These are phyloP conservation scores for Odobenus rosmarus DNA, from an alignment of 2,113 vertebrate genomes.

Conservation along the genomic window DNA sequence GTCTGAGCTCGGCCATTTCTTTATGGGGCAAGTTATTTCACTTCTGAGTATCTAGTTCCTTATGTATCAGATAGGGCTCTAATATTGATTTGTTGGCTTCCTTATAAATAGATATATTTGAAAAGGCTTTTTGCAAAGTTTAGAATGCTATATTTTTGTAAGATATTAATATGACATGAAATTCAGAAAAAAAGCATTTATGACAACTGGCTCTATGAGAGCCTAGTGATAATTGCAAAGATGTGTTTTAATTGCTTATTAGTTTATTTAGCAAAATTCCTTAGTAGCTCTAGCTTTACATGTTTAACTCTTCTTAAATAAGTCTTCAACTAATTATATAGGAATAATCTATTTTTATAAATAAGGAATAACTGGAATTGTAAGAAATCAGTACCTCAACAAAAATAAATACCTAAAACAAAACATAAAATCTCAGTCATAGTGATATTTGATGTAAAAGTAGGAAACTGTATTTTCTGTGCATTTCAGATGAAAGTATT, in stretches of 20 bases:
- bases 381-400: background rate
- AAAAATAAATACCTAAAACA: background rate
- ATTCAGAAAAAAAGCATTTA: background rate
- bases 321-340: conserved; percentile 7
- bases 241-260: background rate
- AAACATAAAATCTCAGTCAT: background rate
- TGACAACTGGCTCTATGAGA: background rate
- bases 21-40: background rate
- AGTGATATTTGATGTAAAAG: background rate
- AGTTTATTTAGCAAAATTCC: conserved; percentile 17
- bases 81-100: background rate
- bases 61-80: background rate
- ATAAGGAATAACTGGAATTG: background rate
- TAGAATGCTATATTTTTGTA: background rate
- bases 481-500: conserved; percentile 29
- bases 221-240: background rate
- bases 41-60: background rate
- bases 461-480: background rate
- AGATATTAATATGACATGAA: background rate
- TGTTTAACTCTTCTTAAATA: background rate
- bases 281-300: background rate
- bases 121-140: conserved; percentile 11
- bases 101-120: background rate
- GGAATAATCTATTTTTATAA: background rate
- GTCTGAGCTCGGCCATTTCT: background rate